Conservation (phyloP, 30 jellyfish, hydroid and myxozoan genomes). For the Pseudorhiza aurosa region DNA sequence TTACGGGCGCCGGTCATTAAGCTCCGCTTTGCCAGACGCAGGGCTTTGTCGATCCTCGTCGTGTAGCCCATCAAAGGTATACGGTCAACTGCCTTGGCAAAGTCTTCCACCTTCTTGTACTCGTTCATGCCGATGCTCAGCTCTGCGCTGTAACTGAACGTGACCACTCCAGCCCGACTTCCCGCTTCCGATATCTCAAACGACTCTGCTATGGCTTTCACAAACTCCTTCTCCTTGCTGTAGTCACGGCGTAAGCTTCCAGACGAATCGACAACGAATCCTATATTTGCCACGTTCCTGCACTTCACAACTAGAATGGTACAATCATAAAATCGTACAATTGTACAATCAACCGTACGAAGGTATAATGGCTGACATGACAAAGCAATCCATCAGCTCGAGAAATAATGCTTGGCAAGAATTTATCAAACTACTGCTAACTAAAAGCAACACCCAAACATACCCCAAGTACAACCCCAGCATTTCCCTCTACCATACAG, state of each 20-base stretch:
- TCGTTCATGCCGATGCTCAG: conserved; percentile 73
- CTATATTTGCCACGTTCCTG: conserved; percentile 74
- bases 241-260: conserved; percentile 86
- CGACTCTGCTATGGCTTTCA: conserved; percentile 65
- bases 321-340: neutral
- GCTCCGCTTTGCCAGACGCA: conserved; percentile 71
- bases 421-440: too few species aligned
- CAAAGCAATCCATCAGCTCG: too few species aligned
- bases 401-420: too few species aligned
- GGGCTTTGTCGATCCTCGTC: conserved; percentile 92
- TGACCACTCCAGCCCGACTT: conserved; percentile 82
- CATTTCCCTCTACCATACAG: too few species aligned
- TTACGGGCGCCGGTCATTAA: conserved; percentile 82
- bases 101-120: conserved; percentile 47
- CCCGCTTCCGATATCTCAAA: conserved; percentile 74
- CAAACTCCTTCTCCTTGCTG: conserved; percentile 81
- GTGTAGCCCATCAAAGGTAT: conserved; percentile 85
- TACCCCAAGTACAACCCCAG: too few species aligned
- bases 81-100: conserved; percentile 80
- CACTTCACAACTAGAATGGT: conserved; percentile 30
- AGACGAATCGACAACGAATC: conserved; percentile 94
- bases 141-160: conserved; percentile 85
- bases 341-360: too few species aligned
- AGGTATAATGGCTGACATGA: too few species aligned
- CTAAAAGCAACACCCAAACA: too few species aligned